Conservation (phyloP, 2,888 invertebrate species). For the Hyposoter dolosus region DNA sequence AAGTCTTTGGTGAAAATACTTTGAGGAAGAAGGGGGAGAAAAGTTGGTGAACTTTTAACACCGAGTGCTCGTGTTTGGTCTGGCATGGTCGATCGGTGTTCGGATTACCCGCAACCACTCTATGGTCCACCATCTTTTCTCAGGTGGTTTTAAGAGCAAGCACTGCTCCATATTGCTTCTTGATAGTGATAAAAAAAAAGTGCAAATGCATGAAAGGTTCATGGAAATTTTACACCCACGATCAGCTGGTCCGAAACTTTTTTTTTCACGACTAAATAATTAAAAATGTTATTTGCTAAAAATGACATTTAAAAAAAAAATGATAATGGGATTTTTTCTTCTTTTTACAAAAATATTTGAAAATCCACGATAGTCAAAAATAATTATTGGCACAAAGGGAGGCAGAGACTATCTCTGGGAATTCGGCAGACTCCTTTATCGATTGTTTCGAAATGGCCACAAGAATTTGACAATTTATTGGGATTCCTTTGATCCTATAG, state of each 20-base stretch:
- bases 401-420: background rate
- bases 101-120: slow-evolving; percentile 45
- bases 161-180: slow-evolving; percentile 5
- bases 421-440: background rate
- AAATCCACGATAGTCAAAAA: background rate
- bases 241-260: background rate
- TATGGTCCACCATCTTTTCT: slow-evolving; percentile 35
- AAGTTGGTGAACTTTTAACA: slow-evolving; percentile 39
- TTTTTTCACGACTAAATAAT: background rate
- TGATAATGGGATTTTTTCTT: background rate
- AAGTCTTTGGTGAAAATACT: slow-evolving; percentile 2
- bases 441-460: background rate
- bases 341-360: background rate
- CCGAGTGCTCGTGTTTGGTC: slow-evolving; percentile 18
- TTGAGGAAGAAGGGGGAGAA: slow-evolving; percentile 6
- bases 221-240: background rate
- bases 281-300: background rate
- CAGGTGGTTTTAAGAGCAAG: slow-evolving; percentile 41
- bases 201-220: background rate
- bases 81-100: slow-evolving; percentile 32
- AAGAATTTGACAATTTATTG: slow-evolving; percentile 47
- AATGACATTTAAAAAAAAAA: background rate
- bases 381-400: background rate
- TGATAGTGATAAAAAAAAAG: slow-evolving; percentile 35
- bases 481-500: slow-evolving; percentile 21